Evolutionary conservation across 2,888 invertebrate genomes (phyloP), one percentile per base, ranked within the genome.

Genomic region (Norana najaformis): DNA sequence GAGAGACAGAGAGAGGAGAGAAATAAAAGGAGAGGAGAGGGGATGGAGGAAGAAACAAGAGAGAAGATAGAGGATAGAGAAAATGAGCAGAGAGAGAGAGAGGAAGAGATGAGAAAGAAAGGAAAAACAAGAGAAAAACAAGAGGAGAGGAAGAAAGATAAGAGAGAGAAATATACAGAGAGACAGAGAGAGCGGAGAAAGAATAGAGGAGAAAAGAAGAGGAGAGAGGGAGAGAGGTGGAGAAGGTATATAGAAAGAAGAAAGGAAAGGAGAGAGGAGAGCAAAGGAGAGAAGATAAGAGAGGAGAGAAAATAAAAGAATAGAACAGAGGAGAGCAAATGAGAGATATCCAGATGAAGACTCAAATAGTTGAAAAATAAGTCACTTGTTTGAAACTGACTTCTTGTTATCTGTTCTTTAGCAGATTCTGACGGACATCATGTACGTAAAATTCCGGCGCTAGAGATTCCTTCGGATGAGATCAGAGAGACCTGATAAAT

Each of bases 21-120:
- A 69, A 69, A 47, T 20, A 69, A 34, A 69, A 18, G 47, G 47
- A 36, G 89, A 89, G 38, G 36, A 37, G 38, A 88, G 88, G 89
- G 36, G 39, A 88, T 20, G 36, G 88, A 88, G 88, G 23, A 23
- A 88, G 88, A 88, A 37, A 88, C 18, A 38, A n/a, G 36, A 18
- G 38, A n/a, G 18, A 37, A 38, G 38, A 89, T 88, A 88, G 53
- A 88, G 89, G 36, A 23, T 35, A 36, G 36, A 37, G 34, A 20
- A 47, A 37, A 88, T 88, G 36, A 14, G 36, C 23, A 37, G 38
- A 88, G 23, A 37, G 38, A 88, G 85, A 47, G 18, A 89, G 85
- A 47, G 38, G 36, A 37, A 30, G 38, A 88, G 36, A 38, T 16
- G n/a, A 38, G 38, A n/a, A 38, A 37, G 38, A n/a, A 38, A 20